Conservation (phyloP, 2,888 invertebrate species). For the Trimorus sp. region DNA sequence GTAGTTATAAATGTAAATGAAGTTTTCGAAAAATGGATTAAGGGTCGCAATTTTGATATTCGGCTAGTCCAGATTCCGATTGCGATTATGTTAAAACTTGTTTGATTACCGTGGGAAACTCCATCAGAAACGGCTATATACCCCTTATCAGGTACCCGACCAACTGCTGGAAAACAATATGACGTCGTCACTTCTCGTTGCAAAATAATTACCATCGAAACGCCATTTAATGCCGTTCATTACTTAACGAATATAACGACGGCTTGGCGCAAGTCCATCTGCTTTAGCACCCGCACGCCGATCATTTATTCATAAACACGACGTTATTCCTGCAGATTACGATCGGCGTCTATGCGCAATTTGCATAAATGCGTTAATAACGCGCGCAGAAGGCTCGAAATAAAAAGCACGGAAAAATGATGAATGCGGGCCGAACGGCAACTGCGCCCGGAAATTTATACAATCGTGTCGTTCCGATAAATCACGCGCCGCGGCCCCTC, state of each 20-base stretch:
- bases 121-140: no score
- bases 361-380: conserved; percentile 53
- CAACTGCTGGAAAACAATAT: neutral
- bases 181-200: neutral
- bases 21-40: no score
- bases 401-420: conserved; percentile 46
- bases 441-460: conserved; percentile 57
- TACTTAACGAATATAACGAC: neutral
- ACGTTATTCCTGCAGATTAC: conserved; percentile 35
- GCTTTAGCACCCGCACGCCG: conserved; percentile 6
- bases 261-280: conserved; percentile 12
- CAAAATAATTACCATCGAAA: neutral
- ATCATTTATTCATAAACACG: conserved; percentile 46
- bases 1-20: no score
- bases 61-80: no score
- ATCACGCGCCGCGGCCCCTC: conserved; percentile 22
- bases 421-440: conserved; percentile 47
- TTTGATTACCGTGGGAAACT: no score
- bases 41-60: no score
- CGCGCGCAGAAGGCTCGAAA: conserved; percentile 36
- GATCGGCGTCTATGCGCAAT: conserved; percentile 34
- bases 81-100: no score
- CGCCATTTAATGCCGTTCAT: no score
- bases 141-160: no score
- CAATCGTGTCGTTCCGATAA: conserved; percentile 53